Evolutionary conservation across 2,113 vertebrate genomes (phyloP), one percentile per base, ranked within the genome.

Genomic region (Onychostoma macrolepis): DNA sequence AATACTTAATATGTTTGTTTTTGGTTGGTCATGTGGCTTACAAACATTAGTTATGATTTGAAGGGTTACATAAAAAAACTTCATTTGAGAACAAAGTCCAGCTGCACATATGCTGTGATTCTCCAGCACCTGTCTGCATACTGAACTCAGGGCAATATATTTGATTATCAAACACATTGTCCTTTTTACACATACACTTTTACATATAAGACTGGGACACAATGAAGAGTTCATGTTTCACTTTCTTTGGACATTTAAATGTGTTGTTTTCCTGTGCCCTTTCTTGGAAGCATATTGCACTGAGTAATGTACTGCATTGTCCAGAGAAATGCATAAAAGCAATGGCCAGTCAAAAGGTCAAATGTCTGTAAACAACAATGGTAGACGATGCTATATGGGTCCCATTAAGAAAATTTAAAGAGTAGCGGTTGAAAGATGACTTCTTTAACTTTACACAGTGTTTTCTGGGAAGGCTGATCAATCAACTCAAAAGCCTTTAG

Each of bases 251-350:
- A 83, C 4, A 69, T 83, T 36, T 82, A 45, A 48, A 53, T 50
- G 24, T 28, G 10, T 43, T 67, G 8, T 28, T 36, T 83, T 65
- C 17, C 61, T 90, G 89, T 89, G 87, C 86, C 85, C 90, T 86
- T 89, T 72, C 80, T 88, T 83, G 87, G 48, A 85, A 89, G 76
- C 76, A 84, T 89, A 90, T 88, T 86, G 80, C 89, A 93, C 85
- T 56, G 56, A 63, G 63, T 53, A 33, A 77, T 87, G 82, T 33
- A 21, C 76, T 78, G 11, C n/a, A 0, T 48, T 78, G 45, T 78
- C 48, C 26, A 53, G 48, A 71, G 43, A 15, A 71, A 30, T 71
- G 28, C 43, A 83, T 36, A 67, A 50, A 48, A 71, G 28, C 65
- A 82, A 45, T 6, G 53, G 53, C 50, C 79, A 75, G 30, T 17